phyloP scores from a whole-genome alignment of 23 tunicate species.

The Halocynthia roretzi region DNA sequence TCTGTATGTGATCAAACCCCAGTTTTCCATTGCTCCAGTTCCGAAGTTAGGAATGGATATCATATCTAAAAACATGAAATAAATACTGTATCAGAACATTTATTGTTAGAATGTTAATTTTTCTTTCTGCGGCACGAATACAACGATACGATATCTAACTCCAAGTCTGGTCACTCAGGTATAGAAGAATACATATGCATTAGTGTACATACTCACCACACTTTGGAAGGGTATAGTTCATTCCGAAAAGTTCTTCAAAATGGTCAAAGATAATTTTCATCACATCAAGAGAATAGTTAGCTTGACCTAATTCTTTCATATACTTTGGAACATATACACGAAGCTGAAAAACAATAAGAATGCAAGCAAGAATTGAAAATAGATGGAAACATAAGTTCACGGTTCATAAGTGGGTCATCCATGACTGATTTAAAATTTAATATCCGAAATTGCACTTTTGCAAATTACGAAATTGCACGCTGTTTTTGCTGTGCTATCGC shows the following conservation, averaged over 20 bases:
- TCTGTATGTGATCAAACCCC: constrained; percentile 90
- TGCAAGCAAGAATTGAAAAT: too few species aligned
- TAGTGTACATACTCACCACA: constrained; percentile 38
- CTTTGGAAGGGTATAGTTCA: constrained; percentile 79
- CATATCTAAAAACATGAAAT: constrained; percentile 41
- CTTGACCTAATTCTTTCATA: constrained; percentile 50
- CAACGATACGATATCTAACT: background rate
- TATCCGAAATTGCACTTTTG: too few species aligned
- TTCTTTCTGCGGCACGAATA: background rate
- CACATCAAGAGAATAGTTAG: constrained; percentile 58
- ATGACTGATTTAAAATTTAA: too few species aligned
- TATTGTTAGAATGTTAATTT: background rate
- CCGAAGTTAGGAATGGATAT: constrained; percentile 88
- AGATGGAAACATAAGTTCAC: too few species aligned
- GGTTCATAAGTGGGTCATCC: too few species aligned
- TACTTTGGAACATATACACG: constrained; percentile 68
- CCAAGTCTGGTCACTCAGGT: background rate
- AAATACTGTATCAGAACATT: background rate
- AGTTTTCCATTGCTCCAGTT: constrained; percentile 96
- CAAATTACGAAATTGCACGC: background rate
- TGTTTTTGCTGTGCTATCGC: background rate
- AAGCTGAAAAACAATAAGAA: constrained; percentile 36
- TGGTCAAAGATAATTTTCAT: constrained; percentile 61
- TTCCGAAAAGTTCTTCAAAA: constrained; percentile 60
- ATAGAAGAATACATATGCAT: background rate